These are phyloP conservation scores for Hyperoplus immaculatus DNA, from an alignment of 2,797 vertebrate genomes.

Conservation along the genomic window DNA sequence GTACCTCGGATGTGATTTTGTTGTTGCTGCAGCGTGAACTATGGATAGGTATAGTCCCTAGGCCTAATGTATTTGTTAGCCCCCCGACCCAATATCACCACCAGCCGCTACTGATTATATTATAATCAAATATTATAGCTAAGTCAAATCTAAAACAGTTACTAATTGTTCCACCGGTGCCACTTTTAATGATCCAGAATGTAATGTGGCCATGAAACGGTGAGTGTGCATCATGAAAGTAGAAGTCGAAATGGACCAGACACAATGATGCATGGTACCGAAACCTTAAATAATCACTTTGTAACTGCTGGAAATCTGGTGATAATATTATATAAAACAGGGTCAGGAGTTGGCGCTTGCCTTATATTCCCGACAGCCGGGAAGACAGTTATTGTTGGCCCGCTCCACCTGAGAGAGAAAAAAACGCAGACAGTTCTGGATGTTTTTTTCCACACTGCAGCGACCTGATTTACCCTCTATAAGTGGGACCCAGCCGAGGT, in stretches of 20 bases:
- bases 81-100: too few species aligned
- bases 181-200: background rate
- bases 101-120: too few species aligned
- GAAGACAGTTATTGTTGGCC: constrained; percentile 4
- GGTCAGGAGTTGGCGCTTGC: background rate
- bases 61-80: too few species aligned
- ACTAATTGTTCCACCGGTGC: background rate
- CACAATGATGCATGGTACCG: background rate
- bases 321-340: constrained; percentile 29
- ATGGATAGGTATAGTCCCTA: too few species aligned
- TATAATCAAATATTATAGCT: too few species aligned
- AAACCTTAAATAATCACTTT: constrained; percentile 35
- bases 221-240: background rate
- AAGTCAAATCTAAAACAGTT: too few species aligned
- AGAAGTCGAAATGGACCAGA: background rate
- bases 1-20: too few species aligned
- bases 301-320: constrained; percentile 21
- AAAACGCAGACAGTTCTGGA: constrained; percentile 12
- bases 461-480: constrained; percentile 24
- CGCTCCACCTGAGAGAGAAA: background rate
- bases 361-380: constrained; percentile 13
- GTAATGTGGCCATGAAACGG: constrained; percentile 3
- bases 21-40: too few species aligned
- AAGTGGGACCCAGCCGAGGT: constrained; percentile 6
- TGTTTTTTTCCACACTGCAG: constrained; percentile 4